Evolutionary conservation across 2,888 invertebrate species (phyloP).

Genomic region (Imbricaverruca yamaguchii): DNA sequence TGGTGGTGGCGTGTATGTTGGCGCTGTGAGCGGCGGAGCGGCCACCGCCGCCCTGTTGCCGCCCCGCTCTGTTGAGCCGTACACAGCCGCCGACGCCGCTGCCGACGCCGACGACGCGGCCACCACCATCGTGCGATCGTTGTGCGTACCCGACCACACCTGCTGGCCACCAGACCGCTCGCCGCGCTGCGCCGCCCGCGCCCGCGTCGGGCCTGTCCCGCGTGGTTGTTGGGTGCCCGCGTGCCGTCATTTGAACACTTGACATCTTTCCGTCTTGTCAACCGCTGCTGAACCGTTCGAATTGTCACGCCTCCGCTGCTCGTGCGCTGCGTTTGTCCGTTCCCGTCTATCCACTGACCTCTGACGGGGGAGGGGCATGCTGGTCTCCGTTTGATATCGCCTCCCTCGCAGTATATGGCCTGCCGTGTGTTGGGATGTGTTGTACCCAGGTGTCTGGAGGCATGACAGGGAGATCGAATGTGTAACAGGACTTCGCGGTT

Average conservation of each 20-base stretch:
- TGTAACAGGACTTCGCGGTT: too few species aligned
- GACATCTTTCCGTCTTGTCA: neutral
- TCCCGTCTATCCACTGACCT: neutral
- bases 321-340: neutral
- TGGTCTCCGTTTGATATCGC: neutral
- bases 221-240: constrained; percentile 11
- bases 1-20: neutral
- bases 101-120: neutral
- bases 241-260: neutral
- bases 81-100: neutral
- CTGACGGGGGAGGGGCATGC: neutral
- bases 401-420: neutral
- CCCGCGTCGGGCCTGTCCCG: neutral
- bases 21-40: neutral
- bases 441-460: neutral
- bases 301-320: neutral
- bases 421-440: neutral
- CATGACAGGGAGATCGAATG: neutral
- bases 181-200: neutral
- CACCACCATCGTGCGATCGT: neutral
- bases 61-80: neutral
- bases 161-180: neutral
- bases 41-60: neutral
- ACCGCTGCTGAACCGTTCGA: neutral
- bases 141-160: neutral